Base-by-base conservation (phyloP, 1,140 invertebrate species). In the Mylabris phalerata region DNA sequence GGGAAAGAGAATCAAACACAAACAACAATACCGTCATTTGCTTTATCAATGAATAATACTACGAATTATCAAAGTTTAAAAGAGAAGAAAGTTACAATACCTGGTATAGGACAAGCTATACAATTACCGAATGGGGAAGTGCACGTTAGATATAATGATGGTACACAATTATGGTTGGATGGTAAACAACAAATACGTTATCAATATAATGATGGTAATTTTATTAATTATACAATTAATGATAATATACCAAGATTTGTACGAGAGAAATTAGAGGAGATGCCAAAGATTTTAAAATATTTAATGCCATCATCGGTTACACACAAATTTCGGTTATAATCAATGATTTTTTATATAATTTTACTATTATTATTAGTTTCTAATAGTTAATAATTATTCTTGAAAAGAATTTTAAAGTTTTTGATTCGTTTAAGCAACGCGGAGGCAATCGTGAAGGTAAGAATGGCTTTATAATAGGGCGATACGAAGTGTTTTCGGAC, bases 71-170 rank as follows among this genome's bases (percentile, higher is more conserved):
- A 56, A 9, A 44, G 46, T 25, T 50, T 57, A 9, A 75, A 62
- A 51, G 62, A 65, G 19, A 70, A 67, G 43, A 73, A 72, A 59
- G 67, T 77, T 24, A 58, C 62, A 9, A 67, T 81, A 43, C 75
- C 78, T 4, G 77, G 74, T 26, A 65, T 79, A 32, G 79, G 79
- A 24, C 70, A 71, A 2, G 77, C 74, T 0, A 72, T 69, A 5
- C 75, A 78, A 70, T 70, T 78, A 51, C 61, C 77, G 3, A 77
- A 75, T 44, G 78, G 77, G 13, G 75, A 80, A 58, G 75, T 80
- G 50, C 70, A 72, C 60, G 70, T 82, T 4, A 71, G 75, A 49
- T 82, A 78, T 60, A 67, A 72, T 10, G 80, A 82, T 64, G 78
- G 79, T 40, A 75, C 75, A 11, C 68, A 71, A 52, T 50, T 77